phyloP scores from a whole-genome alignment of 2,113 vertebrate species.

The Halcyon malimbica region DNA sequence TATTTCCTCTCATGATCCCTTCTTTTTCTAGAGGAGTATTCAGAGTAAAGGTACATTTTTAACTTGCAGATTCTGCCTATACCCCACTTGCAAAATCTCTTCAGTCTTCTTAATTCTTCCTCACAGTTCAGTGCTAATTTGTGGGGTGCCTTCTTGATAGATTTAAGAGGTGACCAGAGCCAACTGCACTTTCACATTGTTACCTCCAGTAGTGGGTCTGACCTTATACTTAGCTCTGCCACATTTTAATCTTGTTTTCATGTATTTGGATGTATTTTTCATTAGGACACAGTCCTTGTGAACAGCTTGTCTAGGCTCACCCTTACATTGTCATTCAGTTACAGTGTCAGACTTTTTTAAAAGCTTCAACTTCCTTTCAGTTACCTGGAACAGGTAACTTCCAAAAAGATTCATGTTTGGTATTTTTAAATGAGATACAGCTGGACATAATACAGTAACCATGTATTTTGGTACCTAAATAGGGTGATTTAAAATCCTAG shows the following conservation, averaged over 20 bases:
- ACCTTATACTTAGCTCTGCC: not conserved
- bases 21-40: not conserved
- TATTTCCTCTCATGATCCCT: not conserved
- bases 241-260: not conserved
- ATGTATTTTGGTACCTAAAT: not conserved
- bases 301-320: not conserved
- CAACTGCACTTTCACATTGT: not conserved
- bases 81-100: not conserved
- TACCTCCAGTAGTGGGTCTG: not conserved
- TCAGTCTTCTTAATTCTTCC: not conserved
- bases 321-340: not conserved
- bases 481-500: not conserved
- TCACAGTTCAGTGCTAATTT: not conserved
- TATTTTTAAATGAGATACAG: not conserved
- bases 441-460: not conserved
- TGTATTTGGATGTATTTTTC: not conserved
- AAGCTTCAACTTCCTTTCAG: not conserved
- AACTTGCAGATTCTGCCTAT: not conserved
- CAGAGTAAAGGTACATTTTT: not conserved
- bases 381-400: not conserved
- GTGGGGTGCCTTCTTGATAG: not conserved
- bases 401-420: not conserved
- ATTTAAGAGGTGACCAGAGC: not conserved
- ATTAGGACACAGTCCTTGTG: not conserved
- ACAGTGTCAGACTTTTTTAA: not conserved